A percentile compares a stretch with the other conserved stretches of the same genome.
phyloP scores from a whole-genome alignment of 2,888 invertebrate species.

The Fragum whitleyi region DNA sequence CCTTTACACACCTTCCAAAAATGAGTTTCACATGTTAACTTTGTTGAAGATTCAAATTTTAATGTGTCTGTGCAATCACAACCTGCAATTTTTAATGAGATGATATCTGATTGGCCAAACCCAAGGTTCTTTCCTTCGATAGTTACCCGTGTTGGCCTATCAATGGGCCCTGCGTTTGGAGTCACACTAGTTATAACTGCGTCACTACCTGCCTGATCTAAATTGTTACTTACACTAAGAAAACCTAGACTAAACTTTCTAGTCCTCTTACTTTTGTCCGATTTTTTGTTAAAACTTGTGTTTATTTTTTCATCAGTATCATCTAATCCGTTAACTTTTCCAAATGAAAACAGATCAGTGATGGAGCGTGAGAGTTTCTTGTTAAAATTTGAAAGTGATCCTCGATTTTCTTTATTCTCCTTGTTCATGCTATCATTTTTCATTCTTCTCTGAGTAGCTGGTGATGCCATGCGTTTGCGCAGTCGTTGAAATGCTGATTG shows the following conservation, averaged over 20 bases:
- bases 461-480: conserved; percentile 62
- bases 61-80: conserved; percentile 80
- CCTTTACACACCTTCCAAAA: conserved; percentile 79
- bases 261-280: conserved; percentile 53
- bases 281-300: conserved; percentile 42
- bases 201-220: conserved; percentile 70
- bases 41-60: conserved; percentile 79
- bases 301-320: conserved; percentile 66
- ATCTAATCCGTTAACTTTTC: conserved; percentile 63
- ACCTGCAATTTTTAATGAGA: conserved; percentile 81
- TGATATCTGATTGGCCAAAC: conserved; percentile 79
- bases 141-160: conserved; percentile 79
- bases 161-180: conserved; percentile 77
- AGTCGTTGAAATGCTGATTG: conserved; percentile 64
- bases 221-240: conserved; percentile 71
- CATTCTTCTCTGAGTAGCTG: conserved; percentile 48
- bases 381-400: conserved; percentile 75
- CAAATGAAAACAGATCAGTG: conserved; percentile 79
- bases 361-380: conserved; percentile 80
- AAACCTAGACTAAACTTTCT: conserved; percentile 65
- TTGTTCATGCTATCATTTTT: conserved; percentile 51
- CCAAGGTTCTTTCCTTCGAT: conserved; percentile 83
- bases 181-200: conserved; percentile 80
- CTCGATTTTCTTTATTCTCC: conserved; percentile 51
- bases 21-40: conserved; percentile 79